Evolutionary conservation across 2,888 invertebrate genomes (phyloP).

Genomic region (Rotaria macrura): DNA sequence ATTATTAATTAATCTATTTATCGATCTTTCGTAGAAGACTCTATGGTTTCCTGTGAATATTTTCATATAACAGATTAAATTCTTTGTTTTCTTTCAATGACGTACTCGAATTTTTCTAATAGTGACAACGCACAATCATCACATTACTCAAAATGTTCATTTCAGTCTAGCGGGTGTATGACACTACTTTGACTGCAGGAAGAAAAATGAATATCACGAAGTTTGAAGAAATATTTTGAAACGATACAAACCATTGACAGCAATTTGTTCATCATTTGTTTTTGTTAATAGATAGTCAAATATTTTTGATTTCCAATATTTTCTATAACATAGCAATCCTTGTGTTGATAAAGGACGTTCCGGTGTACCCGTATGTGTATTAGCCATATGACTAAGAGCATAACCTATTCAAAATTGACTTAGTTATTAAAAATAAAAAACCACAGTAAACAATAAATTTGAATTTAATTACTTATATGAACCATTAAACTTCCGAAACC

Average conservation of each 20-base stretch:
- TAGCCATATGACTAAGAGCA: neutral
- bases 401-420: neutral
- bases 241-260: neutral
- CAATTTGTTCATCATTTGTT: neutral
- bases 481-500: constrained; percentile 17
- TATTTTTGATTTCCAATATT: constrained; percentile 14
- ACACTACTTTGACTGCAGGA: too few relatives aligned
- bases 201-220: too few relatives aligned
- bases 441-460: neutral
- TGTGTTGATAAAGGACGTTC: neutral
- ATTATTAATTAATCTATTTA: too few relatives aligned
- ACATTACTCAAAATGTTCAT: too few relatives aligned
- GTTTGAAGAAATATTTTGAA: too few relatives aligned
- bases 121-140: too few relatives aligned
- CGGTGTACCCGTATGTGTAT: neutral
- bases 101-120: too few relatives aligned
- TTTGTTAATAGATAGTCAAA: constrained; percentile 11
- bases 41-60: too few relatives aligned
- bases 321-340: constrained; percentile 12
- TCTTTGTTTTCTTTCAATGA: too few relatives aligned
- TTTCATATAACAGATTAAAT: too few relatives aligned
- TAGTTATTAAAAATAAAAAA: neutral
- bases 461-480: neutral
- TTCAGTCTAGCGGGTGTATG: too few relatives aligned
- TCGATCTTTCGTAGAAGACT: too few relatives aligned